A percentile compares a stretch with the other conserved stretches of the same genome.
These are phyloP conservation scores for Halotydeus destructor DNA, from an alignment of 1,140 invertebrate species.

Conservation along the genomic window DNA sequence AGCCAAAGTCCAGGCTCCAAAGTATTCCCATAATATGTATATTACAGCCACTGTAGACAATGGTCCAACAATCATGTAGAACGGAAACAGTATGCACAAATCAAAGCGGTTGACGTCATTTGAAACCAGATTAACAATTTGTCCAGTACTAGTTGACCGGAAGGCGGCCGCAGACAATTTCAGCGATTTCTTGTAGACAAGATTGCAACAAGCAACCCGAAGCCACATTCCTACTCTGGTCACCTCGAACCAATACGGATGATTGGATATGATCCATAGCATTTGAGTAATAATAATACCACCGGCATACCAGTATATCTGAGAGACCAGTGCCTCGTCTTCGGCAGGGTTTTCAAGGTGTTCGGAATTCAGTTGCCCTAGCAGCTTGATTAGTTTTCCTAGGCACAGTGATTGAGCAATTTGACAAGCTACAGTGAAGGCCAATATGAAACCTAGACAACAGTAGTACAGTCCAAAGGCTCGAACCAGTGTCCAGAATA, in stretches of 20 bases:
- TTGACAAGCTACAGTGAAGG: background rate
- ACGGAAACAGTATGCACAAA: conserved; percentile 17
- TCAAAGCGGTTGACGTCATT: conserved; percentile 48
- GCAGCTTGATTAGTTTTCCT: conserved; percentile 12
- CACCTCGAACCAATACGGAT: conserved; percentile 54
- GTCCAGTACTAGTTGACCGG: conserved; percentile 51
- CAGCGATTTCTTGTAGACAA: conserved; percentile 33
- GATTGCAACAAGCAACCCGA: conserved; percentile 29
- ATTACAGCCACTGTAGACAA: conserved; percentile 12
- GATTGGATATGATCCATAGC: conserved; percentile 43
- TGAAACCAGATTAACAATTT: conserved; percentile 75
- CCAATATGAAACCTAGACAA: conserved; percentile 7
- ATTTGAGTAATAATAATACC: conserved; percentile 21
- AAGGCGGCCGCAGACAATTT: conserved; percentile 35
- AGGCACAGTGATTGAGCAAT: conserved; percentile 17
- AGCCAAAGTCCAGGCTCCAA: conserved; percentile 43
- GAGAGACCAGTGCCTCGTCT: conserved; percentile 18
- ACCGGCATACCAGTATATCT: conserved; percentile 9
- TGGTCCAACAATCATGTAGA: conserved; percentile 14
- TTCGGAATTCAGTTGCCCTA: background rate
- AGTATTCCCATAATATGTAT: conserved; percentile 10
- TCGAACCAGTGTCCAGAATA: conserved; percentile 13
- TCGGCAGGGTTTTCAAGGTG: background rate
- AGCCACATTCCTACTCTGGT: conserved; percentile 26
- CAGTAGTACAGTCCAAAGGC: conserved; percentile 16